Percentiles rank a stretch among this genome's conserved stretches.
Evolutionary conservation across 1,140 invertebrate genomes (phyloP).

Genomic region (Harpegnathos saltator): DNA sequence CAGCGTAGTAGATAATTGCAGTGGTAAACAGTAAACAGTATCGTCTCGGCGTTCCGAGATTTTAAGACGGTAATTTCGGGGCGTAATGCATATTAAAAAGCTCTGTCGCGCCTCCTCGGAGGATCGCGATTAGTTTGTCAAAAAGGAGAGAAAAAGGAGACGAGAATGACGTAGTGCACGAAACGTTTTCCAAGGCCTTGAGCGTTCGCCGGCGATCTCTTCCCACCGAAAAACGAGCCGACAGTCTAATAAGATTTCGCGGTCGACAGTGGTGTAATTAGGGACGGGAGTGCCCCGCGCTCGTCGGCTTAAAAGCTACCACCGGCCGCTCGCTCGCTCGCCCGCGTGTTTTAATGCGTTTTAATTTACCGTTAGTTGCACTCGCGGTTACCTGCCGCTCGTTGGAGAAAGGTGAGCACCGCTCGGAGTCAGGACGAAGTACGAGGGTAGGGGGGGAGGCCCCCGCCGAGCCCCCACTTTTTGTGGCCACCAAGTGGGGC

Average conservation of each 20-base stretch:
- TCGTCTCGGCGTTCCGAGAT: background rate
- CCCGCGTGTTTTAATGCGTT: slow-evolving; percentile 69
- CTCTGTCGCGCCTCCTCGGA: background rate
- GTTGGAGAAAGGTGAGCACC: slow-evolving; percentile 59
- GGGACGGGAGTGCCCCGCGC: slow-evolving; percentile 22
- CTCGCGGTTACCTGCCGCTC: slow-evolving; percentile 48
- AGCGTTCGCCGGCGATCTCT: slow-evolving; percentile 13
- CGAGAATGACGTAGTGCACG: background rate
- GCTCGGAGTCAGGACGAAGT: slow-evolving; percentile 26
- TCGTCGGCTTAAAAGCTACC: slow-evolving; percentile 19
- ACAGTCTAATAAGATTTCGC: slow-evolving; percentile 62
- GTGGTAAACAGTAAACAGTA: slow-evolving; percentile 9
- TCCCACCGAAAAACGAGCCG: slow-evolving; percentile 15
- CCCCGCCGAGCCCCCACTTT: slow-evolving; percentile 21
- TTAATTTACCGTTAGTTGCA: slow-evolving; percentile 75
- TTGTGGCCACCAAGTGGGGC: background rate
- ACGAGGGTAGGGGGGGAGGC: slow-evolving; percentile 30
- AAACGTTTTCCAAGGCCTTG: slow-evolving; percentile 5
- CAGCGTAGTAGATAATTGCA: too few species aligned
- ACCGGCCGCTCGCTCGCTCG: slow-evolving; percentile 9
- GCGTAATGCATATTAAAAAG: slow-evolving; percentile 28
- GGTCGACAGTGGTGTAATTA: slow-evolving; percentile 61
- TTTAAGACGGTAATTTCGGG: slow-evolving; percentile 33
- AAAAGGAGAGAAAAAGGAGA: background rate
- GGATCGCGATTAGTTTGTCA: slow-evolving; percentile 6